Conservation (phyloP, 2,113 vertebrate species). For the Sander lucioperca region DNA sequence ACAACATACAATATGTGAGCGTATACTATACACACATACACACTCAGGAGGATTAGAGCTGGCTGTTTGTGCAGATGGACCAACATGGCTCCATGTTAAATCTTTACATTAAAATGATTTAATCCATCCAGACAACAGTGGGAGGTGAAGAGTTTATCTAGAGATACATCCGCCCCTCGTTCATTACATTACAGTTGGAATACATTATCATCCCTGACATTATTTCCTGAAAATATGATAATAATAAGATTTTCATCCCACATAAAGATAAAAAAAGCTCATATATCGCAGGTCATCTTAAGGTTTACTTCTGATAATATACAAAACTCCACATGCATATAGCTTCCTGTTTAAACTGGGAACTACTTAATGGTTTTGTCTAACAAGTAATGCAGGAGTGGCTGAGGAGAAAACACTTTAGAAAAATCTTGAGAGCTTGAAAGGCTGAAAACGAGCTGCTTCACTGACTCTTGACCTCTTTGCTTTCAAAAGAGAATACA, state of each 20-base stretch:
- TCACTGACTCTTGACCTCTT: neutral
- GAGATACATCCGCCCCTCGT: neutral
- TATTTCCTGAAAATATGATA: neutral
- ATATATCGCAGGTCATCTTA: neutral
- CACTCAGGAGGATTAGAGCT: slow-evolving; percentile 50
- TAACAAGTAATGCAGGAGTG: too few species aligned
- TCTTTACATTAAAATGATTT: slow-evolving; percentile 45
- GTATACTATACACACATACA: neutral
- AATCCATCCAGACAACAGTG: slow-evolving; percentile 7
- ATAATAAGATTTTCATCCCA: neutral
- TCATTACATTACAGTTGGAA: neutral
- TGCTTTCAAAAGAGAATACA: neutral
- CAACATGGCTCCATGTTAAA: slow-evolving; percentile 46
- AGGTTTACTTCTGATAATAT: too few species aligned
- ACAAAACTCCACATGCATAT: too few species aligned
- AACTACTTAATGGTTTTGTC: too few species aligned
- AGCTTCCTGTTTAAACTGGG: too few species aligned
- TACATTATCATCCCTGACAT: neutral
- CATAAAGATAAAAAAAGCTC: neutral
- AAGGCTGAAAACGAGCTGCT: neutral
- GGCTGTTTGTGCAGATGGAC: slow-evolving; percentile 57
- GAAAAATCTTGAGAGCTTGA: slow-evolving; percentile 1
- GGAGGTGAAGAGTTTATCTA: neutral
- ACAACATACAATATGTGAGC: neutral
- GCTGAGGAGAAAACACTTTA: too few species aligned